Conservation (phyloP, 2,888 invertebrate species). For the Spisula solida region DNA sequence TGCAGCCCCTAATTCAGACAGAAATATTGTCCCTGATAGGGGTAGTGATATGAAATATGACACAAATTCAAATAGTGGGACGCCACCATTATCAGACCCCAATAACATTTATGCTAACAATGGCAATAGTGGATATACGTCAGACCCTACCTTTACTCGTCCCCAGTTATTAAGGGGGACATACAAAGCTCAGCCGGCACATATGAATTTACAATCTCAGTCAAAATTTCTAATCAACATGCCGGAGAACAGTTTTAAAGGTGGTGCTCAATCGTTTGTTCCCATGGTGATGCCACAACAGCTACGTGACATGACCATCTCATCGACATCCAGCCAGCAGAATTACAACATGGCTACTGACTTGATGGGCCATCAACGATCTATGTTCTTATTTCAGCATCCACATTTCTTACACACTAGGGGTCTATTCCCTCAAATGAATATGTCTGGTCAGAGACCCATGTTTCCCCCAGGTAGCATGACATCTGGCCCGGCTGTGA, state of each 20-base stretch:
- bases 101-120: conserved; percentile 30
- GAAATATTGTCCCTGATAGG: conserved; percentile 17
- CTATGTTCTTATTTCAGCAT: conserved; percentile 36
- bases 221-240: conserved; percentile 78
- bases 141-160: conserved; percentile 76
- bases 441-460: conserved; percentile 28
- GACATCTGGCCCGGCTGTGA: conserved; percentile 25
- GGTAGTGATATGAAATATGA: conserved; percentile 23
- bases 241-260: conserved; percentile 74
- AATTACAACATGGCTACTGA: conserved; percentile 40
- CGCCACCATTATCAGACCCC: conserved; percentile 53
- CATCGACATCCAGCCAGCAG: conserved; percentile 47
- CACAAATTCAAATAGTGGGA: conserved; percentile 50
- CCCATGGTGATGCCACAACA: conserved; percentile 64
- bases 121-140: conserved; percentile 75
- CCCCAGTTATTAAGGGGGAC: conserved; percentile 55
- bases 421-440: conserved; percentile 12
- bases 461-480: conserved; percentile 12
- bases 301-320: conserved; percentile 56
- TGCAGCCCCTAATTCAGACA: conserved; percentile 40
- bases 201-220: conserved; percentile 72
- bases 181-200: conserved; percentile 78
- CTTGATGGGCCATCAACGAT: conserved; percentile 41
- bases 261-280: conserved; percentile 49
- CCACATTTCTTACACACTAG: conserved; percentile 20